Evolutionary conservation across 64 coral and sea anemone genomes (phyloP), one percentile per base, ranked within the genome.

Genomic region (Porites australiensis): DNA sequence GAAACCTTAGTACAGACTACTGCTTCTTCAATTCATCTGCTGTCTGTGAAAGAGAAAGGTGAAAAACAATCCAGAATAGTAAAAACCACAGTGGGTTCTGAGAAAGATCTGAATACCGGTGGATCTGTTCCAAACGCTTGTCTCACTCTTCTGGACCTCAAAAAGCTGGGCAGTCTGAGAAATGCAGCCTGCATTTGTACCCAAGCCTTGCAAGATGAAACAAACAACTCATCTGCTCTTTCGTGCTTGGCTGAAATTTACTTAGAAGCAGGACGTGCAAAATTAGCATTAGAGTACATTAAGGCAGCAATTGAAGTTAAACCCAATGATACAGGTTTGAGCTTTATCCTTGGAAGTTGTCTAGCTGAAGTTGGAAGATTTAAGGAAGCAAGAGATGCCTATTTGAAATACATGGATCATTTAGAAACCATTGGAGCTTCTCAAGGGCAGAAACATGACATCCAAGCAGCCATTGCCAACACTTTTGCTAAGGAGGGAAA

Each of bases 161-260:
- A 54, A 20, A 63, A 87, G 46, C 43, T 23, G 51, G 90, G 90
- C 5, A 92, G 76, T 19, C 21, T 92, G 47, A 87, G 50, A 9
- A 61, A 65, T 50, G 90, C 90, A 19, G 90, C 77, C 50, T 22
- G 77, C 54, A 68, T 92, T 6, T 92, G 86, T 54, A 22, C 82
- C 50, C 74, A 77, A 55, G 77, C 86, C 23, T 53, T 92, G 13
- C 62, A 76, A 52, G 82, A 77, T 2, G 61, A 92, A 5, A 82
- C 77, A 15, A 86, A 87, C 0, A 92, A 92, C 68, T 64, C 61
- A 0, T 86, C 82, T 13, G 82, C 90, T 3, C 62, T 92, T 7
- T 67, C 86, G 45, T 82, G 82, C 13, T 72, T 92, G 7, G 90
- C 86, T 52, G 90, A 92, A 43, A 92, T 92, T 45, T 92, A 86